phyloP scores from a whole-genome alignment of 2,113 vertebrate species.

The Mixornis gularis region DNA sequence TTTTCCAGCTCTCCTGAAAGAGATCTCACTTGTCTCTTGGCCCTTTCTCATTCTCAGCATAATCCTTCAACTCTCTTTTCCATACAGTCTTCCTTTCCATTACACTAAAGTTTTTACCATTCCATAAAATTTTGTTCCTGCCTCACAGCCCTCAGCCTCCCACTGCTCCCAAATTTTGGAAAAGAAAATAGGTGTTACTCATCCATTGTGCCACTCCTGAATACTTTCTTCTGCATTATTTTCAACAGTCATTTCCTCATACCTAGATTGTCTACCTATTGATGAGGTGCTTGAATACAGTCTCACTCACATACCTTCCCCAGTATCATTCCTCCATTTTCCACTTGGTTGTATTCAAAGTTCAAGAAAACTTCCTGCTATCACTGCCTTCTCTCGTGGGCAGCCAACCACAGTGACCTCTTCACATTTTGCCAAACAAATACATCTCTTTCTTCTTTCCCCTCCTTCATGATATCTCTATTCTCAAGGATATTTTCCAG shows the following conservation, averaged over 20 bases:
- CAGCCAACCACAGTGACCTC: not conserved
- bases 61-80: not conserved
- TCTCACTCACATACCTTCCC: not conserved
- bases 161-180: not conserved
- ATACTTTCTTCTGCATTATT: not conserved
- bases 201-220: not conserved
- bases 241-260: not conserved
- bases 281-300: not conserved
- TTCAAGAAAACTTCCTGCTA: not conserved
- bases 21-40: not conserved
- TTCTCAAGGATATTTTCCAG: not conserved
- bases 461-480: not conserved
- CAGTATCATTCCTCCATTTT: not conserved
- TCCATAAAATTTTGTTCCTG: not conserved
- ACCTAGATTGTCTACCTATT: not conserved
- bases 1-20: not conserved
- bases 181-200: not conserved
- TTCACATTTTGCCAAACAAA: not conserved
- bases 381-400: not conserved
- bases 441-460: not conserved
- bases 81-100: not conserved
- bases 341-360: not conserved
- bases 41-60: not conserved
- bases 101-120: not conserved
- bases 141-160: not conserved